phyloP scores from a whole-genome alignment of 1,140 invertebrate species.

The Acarapis woodi region DNA sequence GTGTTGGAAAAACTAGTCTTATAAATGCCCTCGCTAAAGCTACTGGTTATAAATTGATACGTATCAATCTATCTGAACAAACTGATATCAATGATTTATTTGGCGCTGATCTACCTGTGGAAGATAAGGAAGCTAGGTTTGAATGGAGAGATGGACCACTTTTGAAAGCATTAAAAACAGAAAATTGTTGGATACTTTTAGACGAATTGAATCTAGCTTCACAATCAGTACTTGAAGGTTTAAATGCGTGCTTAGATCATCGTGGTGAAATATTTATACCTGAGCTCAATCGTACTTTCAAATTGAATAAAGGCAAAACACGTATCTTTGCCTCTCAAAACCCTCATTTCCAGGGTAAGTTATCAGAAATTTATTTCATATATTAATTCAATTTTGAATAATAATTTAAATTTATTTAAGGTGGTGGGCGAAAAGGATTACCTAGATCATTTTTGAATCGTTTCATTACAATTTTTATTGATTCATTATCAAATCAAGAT shows the following conservation, averaged over 20 bases:
- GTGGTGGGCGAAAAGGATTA: slow-evolving; percentile 71
- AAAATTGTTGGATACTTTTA: slow-evolving; percentile 70
- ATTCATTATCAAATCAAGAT: slow-evolving; percentile 43
- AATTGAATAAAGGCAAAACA: slow-evolving; percentile 29
- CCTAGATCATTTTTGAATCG: slow-evolving; percentile 91
- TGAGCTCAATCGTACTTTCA: slow-evolving; percentile 64
- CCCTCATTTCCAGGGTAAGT: slow-evolving; percentile 71
- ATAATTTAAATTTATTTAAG: too few relatives aligned
- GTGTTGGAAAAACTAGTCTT: slow-evolving; percentile 88
- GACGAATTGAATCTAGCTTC: slow-evolving; percentile 96
- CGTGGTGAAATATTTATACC: slow-evolving; percentile 81
- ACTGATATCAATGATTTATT: slow-evolving; percentile 94
- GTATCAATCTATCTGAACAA: slow-evolving; percentile 95
- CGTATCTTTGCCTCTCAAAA: slow-evolving; percentile 94
- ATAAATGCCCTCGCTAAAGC: slow-evolving; percentile 64
- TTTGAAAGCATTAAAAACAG: slow-evolving; percentile 59
- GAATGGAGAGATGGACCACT: slow-evolving; percentile 87
- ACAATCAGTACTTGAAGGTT: slow-evolving; percentile 84
- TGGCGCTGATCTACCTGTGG: slow-evolving; percentile 81
- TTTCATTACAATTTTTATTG: slow-evolving; percentile 61
- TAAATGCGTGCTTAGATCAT: slow-evolving; percentile 96
- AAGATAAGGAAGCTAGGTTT: slow-evolving; percentile 33
- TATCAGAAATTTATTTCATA: too few relatives aligned
- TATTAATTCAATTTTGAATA: too few relatives aligned
- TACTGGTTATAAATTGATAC: slow-evolving; percentile 42